Conservation (phyloP, 2,888 invertebrate species). For the Oxycera nigricornis region DNA sequence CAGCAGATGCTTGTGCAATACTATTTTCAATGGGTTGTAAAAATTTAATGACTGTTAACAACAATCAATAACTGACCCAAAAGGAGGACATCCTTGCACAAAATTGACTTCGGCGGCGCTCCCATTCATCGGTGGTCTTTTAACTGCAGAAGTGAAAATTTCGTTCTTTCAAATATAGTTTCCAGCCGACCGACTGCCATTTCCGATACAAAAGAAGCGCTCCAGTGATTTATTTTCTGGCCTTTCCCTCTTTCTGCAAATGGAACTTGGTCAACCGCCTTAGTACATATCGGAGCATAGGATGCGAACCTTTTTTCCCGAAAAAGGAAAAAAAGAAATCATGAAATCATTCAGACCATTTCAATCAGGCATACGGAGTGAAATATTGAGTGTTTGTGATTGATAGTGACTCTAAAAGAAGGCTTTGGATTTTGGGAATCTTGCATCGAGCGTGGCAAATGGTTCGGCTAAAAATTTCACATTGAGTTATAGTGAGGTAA, state of each 20-base stretch:
- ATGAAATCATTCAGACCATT: background rate
- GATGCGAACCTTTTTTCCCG: background rate
- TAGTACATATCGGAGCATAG: background rate
- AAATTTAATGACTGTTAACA: slow-evolving; percentile 37
- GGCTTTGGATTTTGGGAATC: no score
- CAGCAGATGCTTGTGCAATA: background rate
- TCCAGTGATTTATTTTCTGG: slow-evolving; percentile 4
- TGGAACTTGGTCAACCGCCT: background rate
- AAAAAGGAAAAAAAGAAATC: background rate
- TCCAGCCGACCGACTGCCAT: background rate
- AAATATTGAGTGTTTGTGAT: background rate
- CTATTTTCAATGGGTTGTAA: slow-evolving; percentile 17
- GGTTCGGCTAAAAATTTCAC: no score
- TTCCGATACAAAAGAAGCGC: background rate
- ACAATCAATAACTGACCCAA: slow-evolving; percentile 25
- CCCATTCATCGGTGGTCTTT: background rate
- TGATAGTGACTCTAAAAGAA: background rate
- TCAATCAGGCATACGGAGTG: background rate
- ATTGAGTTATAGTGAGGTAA: no score
- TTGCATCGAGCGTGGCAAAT: no score
- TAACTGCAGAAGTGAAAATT: background rate
- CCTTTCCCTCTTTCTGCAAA: background rate
- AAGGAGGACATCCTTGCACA: background rate
- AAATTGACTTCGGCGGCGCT: slow-evolving; percentile 9
- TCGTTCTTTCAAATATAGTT: slow-evolving; percentile 2